Evolutionary conservation across 2,888 invertebrate genomes (phyloP), one percentile per base, ranked within the genome.

Genomic region (Nowickia ferox): DNA sequence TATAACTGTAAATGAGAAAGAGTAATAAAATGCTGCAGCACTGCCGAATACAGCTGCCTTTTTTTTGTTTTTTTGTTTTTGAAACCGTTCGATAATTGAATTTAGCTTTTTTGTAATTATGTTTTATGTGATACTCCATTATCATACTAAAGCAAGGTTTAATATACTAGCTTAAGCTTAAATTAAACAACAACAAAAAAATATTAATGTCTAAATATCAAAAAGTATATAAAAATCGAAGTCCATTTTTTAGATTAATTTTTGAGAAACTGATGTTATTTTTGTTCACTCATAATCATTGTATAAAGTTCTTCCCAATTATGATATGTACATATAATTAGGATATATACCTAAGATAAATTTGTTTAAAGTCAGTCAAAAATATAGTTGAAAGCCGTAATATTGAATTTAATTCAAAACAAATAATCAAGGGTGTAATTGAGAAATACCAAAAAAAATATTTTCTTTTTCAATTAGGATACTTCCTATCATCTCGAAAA

Each of bases 321-420:
- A 68, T 74, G 71, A 59, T 5, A n/a, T n/a, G n/a, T n/a, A 55
- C 59, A 66, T 38, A 87, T 77, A 85, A 85, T 88, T 88, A 85
- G 88, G 81, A 87, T 84, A 87, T 86, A 88, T 89, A 90, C 88
- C 87, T 90, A 87, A 89, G 84, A 88, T 83, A 89, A 78, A 65
- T 66, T 78, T 85, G 81, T 42, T 61, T 44, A 76, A 86, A 90
- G 92, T 93, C 93, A 93, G 93, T 93, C 93, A 93, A 92, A 92
- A 92, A 90, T 89, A 89, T 89, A 89, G 55, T 76, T 82, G 80
- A 84, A 74, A 86, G 83, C 66, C 84, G 87, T 72, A 81, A 74
- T 30, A 40, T 80, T 82, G 55, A 40, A 22, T 72, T 76, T 22
- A 46, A 86, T 80, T 84, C 30, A 48, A 55, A 75, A 53, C 11